Conservation (phyloP, 2,113 vertebrate species). For the Pheucticus melanocephalus region DNA sequence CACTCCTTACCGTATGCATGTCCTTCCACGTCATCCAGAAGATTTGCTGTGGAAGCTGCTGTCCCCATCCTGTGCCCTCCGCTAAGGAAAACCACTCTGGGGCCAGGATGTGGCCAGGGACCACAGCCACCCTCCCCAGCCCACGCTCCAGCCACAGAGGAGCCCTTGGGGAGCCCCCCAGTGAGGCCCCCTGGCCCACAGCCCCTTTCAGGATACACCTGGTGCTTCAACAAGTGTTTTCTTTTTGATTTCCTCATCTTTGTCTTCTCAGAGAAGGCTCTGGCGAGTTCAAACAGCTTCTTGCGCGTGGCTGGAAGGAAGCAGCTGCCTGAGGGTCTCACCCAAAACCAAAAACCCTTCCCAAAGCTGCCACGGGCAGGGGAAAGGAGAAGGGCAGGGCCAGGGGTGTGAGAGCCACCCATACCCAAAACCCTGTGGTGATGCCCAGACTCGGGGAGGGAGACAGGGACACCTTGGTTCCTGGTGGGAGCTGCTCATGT, state of each 20-base stretch:
- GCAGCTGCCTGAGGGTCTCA: not conserved
- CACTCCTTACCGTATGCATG: constrained; percentile 83
- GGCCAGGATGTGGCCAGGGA: fast-evolving
- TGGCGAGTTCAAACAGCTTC: constrained; percentile 96
- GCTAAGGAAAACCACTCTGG: constrained; percentile 64
- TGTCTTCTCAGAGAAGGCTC: constrained; percentile 94
- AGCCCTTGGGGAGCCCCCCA: not conserved
- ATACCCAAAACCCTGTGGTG: fast-evolving
- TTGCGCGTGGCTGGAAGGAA: constrained; percentile 86
- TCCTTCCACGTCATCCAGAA: constrained; percentile 90
- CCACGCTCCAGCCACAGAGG: fast-evolving
- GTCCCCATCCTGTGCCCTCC: constrained; percentile 78
- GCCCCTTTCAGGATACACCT: constrained; percentile 87
- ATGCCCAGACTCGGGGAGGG: fast-evolving
- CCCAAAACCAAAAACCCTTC: not conserved
- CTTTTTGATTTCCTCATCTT: constrained; percentile 93
- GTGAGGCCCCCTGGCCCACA: not conserved
- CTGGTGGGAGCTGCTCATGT: not conserved
- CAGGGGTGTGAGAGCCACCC: not conserved
- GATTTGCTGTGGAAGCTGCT: constrained; percentile 91
- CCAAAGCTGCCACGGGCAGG: not conserved
- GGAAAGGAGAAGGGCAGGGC: not conserved
- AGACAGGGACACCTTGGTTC: not conserved
- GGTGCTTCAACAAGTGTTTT: constrained; percentile 88
- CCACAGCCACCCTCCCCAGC: not conserved